A percentile compares a stretch with the other conserved stretches of the same genome.
phyloP scores from a whole-genome alignment of 2,888 invertebrate species.

The Rambutsinella grinnellia region DNA sequence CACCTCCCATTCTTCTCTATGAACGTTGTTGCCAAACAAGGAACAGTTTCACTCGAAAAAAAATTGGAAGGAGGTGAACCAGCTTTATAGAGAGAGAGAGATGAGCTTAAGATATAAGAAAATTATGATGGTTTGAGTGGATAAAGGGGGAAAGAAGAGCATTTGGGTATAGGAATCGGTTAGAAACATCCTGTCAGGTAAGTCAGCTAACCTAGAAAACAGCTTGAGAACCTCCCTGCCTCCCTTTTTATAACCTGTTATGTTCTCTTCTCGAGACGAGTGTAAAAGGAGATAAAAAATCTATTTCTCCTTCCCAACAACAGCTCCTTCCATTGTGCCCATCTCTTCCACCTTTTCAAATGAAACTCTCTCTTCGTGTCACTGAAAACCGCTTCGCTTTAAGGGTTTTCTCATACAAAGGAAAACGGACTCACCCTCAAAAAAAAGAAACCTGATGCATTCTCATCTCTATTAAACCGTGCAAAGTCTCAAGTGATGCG shows the following conservation, averaged over 20 bases:
- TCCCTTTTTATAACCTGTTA: conserved; percentile 50
- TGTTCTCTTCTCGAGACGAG: conserved; percentile 10
- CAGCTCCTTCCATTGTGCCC: neutral
- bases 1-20: no score
- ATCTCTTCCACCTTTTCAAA: conserved; percentile 19
- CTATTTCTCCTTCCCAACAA: neutral
- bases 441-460: no score
- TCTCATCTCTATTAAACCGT: no score
- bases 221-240: conserved; percentile 41
- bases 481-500: no score
- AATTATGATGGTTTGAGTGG: neutral
- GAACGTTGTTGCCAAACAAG: conserved; percentile 11
- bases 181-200: conserved; percentile 58
- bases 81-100: conserved; percentile 1
- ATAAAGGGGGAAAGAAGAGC: conserved; percentile 5
- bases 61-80: conserved; percentile 46
- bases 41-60: conserved; percentile 18
- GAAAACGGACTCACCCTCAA: no score
- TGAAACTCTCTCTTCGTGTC: conserved; percentile 34
- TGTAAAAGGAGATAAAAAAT: neutral
- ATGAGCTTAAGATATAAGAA: conserved; percentile 1
- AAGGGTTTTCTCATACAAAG: conserved; percentile 44
- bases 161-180: conserved; percentile 49
- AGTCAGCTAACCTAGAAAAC: conserved; percentile 56
- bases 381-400: conserved; percentile 48